Percentiles rank a stretch among this genome's conserved stretches.
These are phyloP conservation scores for Ceramica pisi DNA, from an alignment of 2,888 invertebrate species.

Conservation along the genomic window DNA sequence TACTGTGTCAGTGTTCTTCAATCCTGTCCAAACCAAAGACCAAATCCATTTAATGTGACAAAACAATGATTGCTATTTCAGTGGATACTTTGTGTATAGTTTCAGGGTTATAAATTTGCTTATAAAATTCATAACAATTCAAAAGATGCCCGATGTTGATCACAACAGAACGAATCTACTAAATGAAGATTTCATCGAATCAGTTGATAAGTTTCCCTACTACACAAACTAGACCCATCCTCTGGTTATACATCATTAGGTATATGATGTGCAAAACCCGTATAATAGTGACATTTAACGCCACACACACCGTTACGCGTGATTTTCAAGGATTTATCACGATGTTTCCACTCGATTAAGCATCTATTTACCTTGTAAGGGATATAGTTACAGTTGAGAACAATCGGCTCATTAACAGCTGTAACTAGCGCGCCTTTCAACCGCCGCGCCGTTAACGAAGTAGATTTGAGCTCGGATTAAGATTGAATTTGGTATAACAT, in stretches of 20 bases:
- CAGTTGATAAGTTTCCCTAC: neutral
- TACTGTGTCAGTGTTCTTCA: slow-evolving; percentile 1
- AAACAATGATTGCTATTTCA: neutral
- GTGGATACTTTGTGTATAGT: neutral
- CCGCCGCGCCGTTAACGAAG: slow-evolving; percentile 46
- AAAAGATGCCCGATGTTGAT: neutral
- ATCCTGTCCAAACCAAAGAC: too few species aligned
- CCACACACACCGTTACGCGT: slow-evolving; percentile 51
- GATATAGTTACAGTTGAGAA: slow-evolving; percentile 55
- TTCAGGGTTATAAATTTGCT: neutral
- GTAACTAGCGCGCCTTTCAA: slow-evolving; percentile 43
- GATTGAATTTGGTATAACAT: slow-evolving; percentile 28
- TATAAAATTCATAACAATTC: neutral
- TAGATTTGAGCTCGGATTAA: slow-evolving; percentile 6
- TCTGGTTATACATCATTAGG: neutral
- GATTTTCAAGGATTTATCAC: slow-evolving; percentile 60
- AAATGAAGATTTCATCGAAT: neutral
- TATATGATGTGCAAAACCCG: slow-evolving; percentile 42
- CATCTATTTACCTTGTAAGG: slow-evolving; percentile 60
- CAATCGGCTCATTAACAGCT: slow-evolving; percentile 53
- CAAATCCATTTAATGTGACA: too few species aligned
- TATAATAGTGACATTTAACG: slow-evolving; percentile 59
- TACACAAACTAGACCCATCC: neutral
- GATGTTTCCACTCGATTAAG: slow-evolving; percentile 59
- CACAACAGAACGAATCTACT: neutral